Base-by-base conservation (phyloP, 2,888 invertebrate species). In the Phaonia tiefii region DNA sequence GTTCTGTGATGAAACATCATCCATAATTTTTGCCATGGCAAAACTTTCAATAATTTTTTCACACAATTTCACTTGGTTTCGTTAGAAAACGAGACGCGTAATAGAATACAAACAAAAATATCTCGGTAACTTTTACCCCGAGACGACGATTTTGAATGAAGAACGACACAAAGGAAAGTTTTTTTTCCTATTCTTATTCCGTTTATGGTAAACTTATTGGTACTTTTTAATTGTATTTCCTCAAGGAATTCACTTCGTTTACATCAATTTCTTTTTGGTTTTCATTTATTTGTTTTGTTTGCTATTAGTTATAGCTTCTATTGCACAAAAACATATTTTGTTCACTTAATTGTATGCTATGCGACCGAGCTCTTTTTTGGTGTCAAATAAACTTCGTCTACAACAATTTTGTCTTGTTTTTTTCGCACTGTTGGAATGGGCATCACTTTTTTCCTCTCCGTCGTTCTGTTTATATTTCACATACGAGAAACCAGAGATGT, bases 1-100 rank as follows among this genome's bases (percentile, higher is more conserved):
- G 87, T 91, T 91, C 85, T 92, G 92, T 49, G 92, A 88, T 76
- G 86, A 80, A 69, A 82, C 86, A 86, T 91, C 90, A 83, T 91
- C 91, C 91, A 90, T 89, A 51, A 73, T 49, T 75, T 76, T 83
- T 8, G 77, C 77, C 81, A 81, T 81, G 7, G 73, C 74, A 77
- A 78, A 72, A 49, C 22, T 67, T 77, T 81, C 77, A 63, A 54
- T 75, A 75, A 63, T 63, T 60, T 71, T 39, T 75, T 81, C 77
- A 81, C 77, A 81, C 80, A 81, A 81, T 42, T 81, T 81, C 60
- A 63, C 15, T 20, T 8, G 31, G 39, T 56, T 44, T 79, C 51
- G 37, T 8, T 2, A 0, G 8, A 20, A 15, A 3, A n/a, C 1
- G 11, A 20, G 25, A 1, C 42, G 2, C 22, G 37, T 20, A 39